Evolutionary conservation across 92 coral and sea anemone genomes (phyloP), one percentile per base, ranked within the genome.

Genomic region (Zoanthus sansibaricus): DNA sequence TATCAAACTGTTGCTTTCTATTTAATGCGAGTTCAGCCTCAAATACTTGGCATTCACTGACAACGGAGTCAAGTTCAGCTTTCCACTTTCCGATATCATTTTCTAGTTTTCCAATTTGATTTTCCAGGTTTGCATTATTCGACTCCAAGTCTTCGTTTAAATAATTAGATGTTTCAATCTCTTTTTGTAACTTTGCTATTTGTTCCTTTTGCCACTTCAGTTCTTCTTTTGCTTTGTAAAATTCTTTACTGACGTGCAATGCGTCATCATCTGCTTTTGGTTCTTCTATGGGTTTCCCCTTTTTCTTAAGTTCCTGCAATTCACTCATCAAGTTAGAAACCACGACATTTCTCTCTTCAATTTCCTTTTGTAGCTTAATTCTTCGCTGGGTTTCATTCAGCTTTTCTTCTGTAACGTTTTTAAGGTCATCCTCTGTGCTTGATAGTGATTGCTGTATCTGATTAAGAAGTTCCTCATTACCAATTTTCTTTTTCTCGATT

Each of bases 111-210:
- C 88, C 92, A 45, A 94, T 72, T 56, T 91, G 91, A 25, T 54
- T 73, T 59, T 90, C 86, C 21, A 94, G 86, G 75, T 47, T 83
- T 30, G 88, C 75, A 89, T 93, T 94, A 73, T 93, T 90, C 17
- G 72, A 66, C 61, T 92, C 91, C 14, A 94, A 86, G 75, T 94
- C 90, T 49, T 89, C 93, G 66, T 88, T 91, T 76, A 93, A 75
- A 52, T 90, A 86, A 4, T 89, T 76, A 17, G 88, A 90, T 32
- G 88, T 83, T 82, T 87, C 92, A 6, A 94, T 79, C 64, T 94
- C 95, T 48, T 93, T 94, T 79, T 92, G 90, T 16, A 94, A 91
- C 16, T 86, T 89, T 13, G 79, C 75, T 52, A 91, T 79, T 72
- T 89, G 88, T 55, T 91, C 89, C 31, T 88, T 82, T 80, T 90